Base-by-base conservation (phyloP, 2,113 vertebrate genomes). In the Rhizomys pruinosus region DNA sequence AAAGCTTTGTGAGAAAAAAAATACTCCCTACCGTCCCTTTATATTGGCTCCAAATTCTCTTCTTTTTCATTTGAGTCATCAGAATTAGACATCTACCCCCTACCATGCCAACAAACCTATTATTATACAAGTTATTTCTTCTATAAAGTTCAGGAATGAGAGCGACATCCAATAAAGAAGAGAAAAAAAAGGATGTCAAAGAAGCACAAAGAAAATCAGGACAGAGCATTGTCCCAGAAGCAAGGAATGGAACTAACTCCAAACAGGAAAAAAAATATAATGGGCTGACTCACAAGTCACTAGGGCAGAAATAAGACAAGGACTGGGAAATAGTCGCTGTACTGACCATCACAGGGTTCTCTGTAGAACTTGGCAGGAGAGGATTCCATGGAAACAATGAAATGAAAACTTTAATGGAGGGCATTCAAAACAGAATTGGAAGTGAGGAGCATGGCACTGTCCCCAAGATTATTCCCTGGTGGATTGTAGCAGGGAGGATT, bases 201-300 rank as follows among this genome's bases (percentile, higher is more conserved):
- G 22, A 76, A 34, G 4, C 17, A 78, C 13, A 42, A 90, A 17
- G n/a, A 74, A 87, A 87, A 47, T 16, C 66, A 71, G 52, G 42
- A 47, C 16, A 52, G 37, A 9, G 3, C 57, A 27, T 37, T 90
- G 20, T 47, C 47, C 82, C 47, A 47, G 47, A 92, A 93, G 85
- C 69, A 92, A 79, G 10, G 37, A 90, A 73, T 52, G 63, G 39
- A 81, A 90, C 42, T 23, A 47, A 90, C 61, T 78, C 47, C 82
- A 88, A 80, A 87, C 63, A 6, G 12, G 25, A 79, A 89, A 32
- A 79, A 44, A 68, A n/a, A n/a, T n/a, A n/a, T 7, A 17, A 64
- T 44, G 37, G 17, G 55, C 63, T 68, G 17, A 81, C 84, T 92
- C 55, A 91, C 89, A 86, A 78, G 7, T 64, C 59, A 20, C 22